Evolutionary conservation across 2,797 vertebrate genomes (phyloP), one percentile per base, ranked within the genome.

Genomic region (Phalloptychus januarius): DNA sequence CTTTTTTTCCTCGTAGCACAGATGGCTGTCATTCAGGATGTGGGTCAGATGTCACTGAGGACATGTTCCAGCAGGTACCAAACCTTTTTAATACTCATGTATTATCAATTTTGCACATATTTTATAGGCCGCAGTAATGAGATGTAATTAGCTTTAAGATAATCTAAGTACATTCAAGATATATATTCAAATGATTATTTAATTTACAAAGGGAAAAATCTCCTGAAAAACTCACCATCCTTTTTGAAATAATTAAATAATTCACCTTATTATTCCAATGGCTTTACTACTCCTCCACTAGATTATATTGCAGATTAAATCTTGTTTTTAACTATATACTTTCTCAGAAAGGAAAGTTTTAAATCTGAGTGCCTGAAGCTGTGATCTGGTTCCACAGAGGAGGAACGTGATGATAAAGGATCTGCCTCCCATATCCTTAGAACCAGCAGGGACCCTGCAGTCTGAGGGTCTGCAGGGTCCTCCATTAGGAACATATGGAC

Each of bases 21-120:
- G 91, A 97, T 98, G 86, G 94, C 96, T 78, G 98, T 98, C 88
- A 97, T 99, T 83, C 97, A 99, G 83, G 97, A 98, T 0, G 93
- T 99, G 89, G 97, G 97, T 76, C 96, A 96, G 80, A 95, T 99
- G 88, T 95, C 96, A 2, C 91, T 96, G 80, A 96, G 95, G 83
- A 95, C 91, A 74, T 87, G 91, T 76, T 95, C 96, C 85, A 91
- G 90, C 92, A 98, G 98, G 98, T 99, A 96, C 0, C 8, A 31
- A 25, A 11, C 54, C 36, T 16, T 5, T 42, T 72, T 54, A 16
- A 15, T 61, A 1, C 67, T 74, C 28, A 56, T 71, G 28, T 72
- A 40, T 73, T 54, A 20, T 11, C 23, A 0, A 40, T 58, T 44
- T 52, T 52, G 31, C 44, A 46, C 1, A 23, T 63, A 36, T 58